phyloP scores from a whole-genome alignment of 2,888 invertebrate genomes.

The Melieria picta region DNA sequence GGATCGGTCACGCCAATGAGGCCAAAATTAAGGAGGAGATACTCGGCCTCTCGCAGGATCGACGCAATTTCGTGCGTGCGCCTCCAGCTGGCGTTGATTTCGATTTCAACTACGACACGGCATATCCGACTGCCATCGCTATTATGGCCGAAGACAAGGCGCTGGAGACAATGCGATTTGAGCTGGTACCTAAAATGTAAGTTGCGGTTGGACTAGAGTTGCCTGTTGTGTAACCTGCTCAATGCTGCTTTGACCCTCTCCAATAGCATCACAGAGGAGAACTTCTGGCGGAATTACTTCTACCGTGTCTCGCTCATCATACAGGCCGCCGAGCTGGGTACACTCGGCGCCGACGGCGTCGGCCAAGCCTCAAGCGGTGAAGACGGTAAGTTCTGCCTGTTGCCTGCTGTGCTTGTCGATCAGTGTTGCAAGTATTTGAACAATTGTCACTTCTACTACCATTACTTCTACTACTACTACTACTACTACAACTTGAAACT shows the following conservation, averaged over 20 bases:
- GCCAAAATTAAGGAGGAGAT: constrained; percentile 94
- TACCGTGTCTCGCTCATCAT: constrained; percentile 98
- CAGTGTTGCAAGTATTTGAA: constrained; percentile 22
- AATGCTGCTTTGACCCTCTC: background rate
- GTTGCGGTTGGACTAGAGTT: constrained; percentile 54
- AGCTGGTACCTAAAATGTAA: constrained; percentile 99
- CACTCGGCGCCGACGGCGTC: constrained; percentile 65
- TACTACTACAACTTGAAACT: constrained; percentile 18
- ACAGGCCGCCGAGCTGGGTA: constrained; percentile 85
- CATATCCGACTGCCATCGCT: constrained; percentile 92
- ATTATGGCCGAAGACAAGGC: constrained; percentile 95
- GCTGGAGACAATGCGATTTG: constrained; percentile 98
- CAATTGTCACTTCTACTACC: constrained; percentile 31
- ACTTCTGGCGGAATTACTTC: constrained; percentile 99
- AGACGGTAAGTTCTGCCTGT: constrained; percentile 62
- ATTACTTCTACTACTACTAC: constrained; percentile 8
- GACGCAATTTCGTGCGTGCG: constrained; percentile 95
- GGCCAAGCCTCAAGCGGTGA: constrained; percentile 66
- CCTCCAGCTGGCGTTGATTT: constrained; percentile 96
- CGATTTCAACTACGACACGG: constrained; percentile 92
- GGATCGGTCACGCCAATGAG: constrained; percentile 96
- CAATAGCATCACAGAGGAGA: constrained; percentile 92
- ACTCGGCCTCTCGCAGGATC: constrained; percentile 94
- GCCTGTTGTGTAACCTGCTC: no score
- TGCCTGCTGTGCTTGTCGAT: constrained; percentile 52